Evolutionary conservation across 2,888 invertebrate genomes (phyloP), one percentile per base, ranked within the genome.

Genomic region (Drosophila mettleri): DNA sequence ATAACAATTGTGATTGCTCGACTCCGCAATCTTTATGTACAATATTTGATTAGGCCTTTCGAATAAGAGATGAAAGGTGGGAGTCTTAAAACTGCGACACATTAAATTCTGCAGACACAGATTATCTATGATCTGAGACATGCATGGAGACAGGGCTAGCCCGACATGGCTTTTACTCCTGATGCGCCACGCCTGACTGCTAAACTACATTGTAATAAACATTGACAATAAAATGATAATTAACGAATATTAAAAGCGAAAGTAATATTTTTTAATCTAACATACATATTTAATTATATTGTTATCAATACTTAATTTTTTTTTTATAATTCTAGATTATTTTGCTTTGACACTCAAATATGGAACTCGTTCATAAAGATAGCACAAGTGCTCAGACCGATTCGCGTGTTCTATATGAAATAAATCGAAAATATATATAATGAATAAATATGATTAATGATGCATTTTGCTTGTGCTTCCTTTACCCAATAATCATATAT

Each of bases 401-500:
- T n/a, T 51, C 2, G 24, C 18, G 24, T 55, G n/a, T 9, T 43
- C 16, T n/a, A 3, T 36, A 43, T 16, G 27, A 39, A 55, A 55
- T 31, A 14, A 29, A 46, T 18, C 12, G 27, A 29, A 45, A 16
- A 45, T 45, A 6, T 16, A 45, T 7, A 18, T 9, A 41, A 45
- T 45, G 3, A 12, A 45, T 7, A 18, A 5, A 41, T 45, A 45
- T 45, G 41, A 24, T 24, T 43, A n/a, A 24, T 24, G 9, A 16
- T 27, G 16, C 16, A 24, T n/a, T 27, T 43, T 27, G 10, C 24
- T 53, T 53, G 22, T 27, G 27, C 24, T 66, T 41, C 36, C 20
- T 16, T n/a, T 12, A 18, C 16, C 9, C 10, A 51, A 51, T 29
- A 46, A 62, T 71, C 43, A 75, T 34, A 18, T 64, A 6, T 58